Base-by-base conservation (phyloP, 2,888 invertebrate genomes). In the Bedellia somnulentella region DNA sequence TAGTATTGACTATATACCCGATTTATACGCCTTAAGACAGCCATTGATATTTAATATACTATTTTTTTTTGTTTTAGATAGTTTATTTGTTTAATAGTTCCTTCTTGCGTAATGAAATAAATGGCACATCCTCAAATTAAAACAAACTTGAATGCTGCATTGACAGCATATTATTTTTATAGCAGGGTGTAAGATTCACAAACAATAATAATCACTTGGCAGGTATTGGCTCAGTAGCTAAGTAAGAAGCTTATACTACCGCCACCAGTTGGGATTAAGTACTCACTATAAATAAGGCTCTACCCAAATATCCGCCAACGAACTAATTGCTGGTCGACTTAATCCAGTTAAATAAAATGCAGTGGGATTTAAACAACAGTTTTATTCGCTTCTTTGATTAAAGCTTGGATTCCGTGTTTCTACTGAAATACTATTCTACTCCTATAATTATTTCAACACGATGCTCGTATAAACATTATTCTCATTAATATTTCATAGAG, bases 301-400 rank as follows among this genome's bases (percentile, higher is more conserved):
- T 39, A 37, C 49, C 53, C 51, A 50, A 61, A 60, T 55, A 56
- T 54, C 58, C 56, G 48, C 48, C 48, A 41, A 48, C 47, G 42
- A 52, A 57, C 57, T 60, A 60, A 60, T 61, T 62, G 57, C 55
- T 41, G 45, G 49, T 48, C 53, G 48, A 39, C 41, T 54, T 60
- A 62, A 62, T 61, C 62, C 53, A 56, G 49, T 48, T 51, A 58
- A 61, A 58, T 58, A 58, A 63, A 61, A 58, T 49, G 44, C 43
- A 49, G 45, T 47, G 35, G 41, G 43, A 37, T 40, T 38, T n/a
- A 41, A 43, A 34, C 35, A 32, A 25, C 31, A 30, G 26, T 9
- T 21, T 21, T 10, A n/a, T 21, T 10, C 21, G n/a, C 21, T 21
- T 10, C n/a, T n/a, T 8, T 10, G 9, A n/a, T 21, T 21, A 21